Evolutionary conservation across 2,113 vertebrate species (phyloP).

Genomic region (Lipophrys pholis): DNA sequence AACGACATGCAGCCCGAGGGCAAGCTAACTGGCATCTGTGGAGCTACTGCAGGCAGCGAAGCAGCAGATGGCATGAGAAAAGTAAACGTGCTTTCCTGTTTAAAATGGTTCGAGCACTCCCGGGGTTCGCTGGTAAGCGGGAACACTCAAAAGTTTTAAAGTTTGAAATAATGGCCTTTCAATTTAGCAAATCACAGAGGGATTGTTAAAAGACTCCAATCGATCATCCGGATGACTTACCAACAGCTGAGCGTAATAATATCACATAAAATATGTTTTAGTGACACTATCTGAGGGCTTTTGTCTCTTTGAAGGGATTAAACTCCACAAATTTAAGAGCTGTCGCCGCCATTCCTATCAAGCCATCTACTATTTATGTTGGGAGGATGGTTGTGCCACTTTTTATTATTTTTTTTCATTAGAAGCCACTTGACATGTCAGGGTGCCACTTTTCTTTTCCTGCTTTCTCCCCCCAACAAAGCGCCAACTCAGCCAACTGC

Average conservation of each 20-base stretch:
- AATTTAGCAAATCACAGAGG: background rate
- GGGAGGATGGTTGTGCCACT: slow-evolving; percentile 1
- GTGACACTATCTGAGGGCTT: slow-evolving; percentile 1
- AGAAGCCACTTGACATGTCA: slow-evolving; percentile 16
- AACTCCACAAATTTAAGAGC: background rate
- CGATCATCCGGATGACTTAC: background rate
- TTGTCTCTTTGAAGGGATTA: background rate
- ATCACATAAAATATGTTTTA: background rate
- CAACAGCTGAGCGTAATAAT: background rate
- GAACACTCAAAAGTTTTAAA: background rate
- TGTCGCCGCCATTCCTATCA: background rate
- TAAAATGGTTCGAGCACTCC: slow-evolving; percentile 11
- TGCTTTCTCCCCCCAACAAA: slow-evolving; percentile 22
- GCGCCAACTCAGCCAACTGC: slow-evolving; percentile 22
- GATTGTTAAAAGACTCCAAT: background rate
- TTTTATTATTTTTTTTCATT: background rate
- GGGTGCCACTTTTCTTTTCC: slow-evolving; percentile 21
- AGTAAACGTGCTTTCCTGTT: slow-evolving; percentile 28
- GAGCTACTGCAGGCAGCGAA: slow-evolving; percentile 17
- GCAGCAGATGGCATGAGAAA: slow-evolving; percentile 43
- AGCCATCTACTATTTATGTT: background rate
- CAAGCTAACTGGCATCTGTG: slow-evolving; percentile 16
- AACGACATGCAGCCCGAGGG: slow-evolving; percentile 37
- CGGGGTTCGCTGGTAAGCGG: background rate
- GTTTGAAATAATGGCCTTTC: slow-evolving; percentile 3